Percentiles rank a stretch among this genome's conserved stretches.
Evolutionary conservation across 2,113 vertebrate genomes (phyloP).

Genomic region (Aramus guarauna): DNA sequence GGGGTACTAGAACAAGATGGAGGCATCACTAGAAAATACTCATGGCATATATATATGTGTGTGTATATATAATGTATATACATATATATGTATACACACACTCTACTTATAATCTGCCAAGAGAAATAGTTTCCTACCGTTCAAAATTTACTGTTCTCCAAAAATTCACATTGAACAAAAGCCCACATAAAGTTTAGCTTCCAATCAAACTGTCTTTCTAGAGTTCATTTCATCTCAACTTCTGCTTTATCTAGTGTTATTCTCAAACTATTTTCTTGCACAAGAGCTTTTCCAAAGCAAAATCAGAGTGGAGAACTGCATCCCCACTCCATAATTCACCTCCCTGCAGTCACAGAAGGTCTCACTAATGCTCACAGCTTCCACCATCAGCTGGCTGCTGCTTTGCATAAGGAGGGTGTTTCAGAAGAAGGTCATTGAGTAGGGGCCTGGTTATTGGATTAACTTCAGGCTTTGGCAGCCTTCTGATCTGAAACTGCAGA

Average conservation of each 20-base stretch:
- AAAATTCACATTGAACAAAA: background rate
- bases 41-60: background rate
- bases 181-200: background rate
- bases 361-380: background rate
- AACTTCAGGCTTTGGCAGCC: background rate
- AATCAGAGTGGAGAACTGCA: background rate
- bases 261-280: background rate
- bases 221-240: background rate
- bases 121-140: background rate
- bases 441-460: background rate
- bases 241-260: background rate
- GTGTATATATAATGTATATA: too few species aligned
- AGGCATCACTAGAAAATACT: background rate
- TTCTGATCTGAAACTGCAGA: background rate
- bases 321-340: background rate
- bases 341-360: background rate
- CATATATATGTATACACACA: rapidly evolving
- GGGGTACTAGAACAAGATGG: background rate
- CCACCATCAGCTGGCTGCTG: background rate
- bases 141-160: background rate
- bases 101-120: background rate
- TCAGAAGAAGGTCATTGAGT: background rate
- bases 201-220: background rate
- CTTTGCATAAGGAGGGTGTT: background rate
- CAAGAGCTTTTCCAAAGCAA: background rate